These are phyloP conservation scores for Pinctada fucata DNA, from an alignment of 2,888 invertebrate genomes.

Conservation along the genomic window DNA sequence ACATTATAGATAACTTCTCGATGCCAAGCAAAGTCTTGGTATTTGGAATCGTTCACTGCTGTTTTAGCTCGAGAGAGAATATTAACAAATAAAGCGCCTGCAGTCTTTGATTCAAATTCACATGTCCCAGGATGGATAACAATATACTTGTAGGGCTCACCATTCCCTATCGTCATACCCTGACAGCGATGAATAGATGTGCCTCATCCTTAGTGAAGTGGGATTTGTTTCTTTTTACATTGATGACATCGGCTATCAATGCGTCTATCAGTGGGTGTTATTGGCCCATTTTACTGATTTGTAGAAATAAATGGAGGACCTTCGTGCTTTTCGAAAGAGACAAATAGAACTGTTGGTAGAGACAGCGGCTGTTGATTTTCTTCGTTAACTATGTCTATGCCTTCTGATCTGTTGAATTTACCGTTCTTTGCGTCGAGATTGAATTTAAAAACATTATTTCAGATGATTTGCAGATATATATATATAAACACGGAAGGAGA, in stretches of 20 bases:
- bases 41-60: conserved; percentile 30
- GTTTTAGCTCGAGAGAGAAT: conserved; percentile 48
- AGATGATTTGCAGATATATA: conserved; percentile 37
- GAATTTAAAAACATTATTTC: conserved; percentile 43
- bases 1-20: conserved; percentile 40
- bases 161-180: conserved; percentile 50
- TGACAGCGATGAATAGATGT: conserved; percentile 51
- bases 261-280: conserved; percentile 42
- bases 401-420: conserved; percentile 42
- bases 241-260: conserved; percentile 44
- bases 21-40: conserved; percentile 50
- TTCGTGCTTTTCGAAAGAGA: too few species aligned
- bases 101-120: conserved; percentile 42
- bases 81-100: conserved; percentile 49
- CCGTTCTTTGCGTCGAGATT: conserved; percentile 38
- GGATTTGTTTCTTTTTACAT: conserved; percentile 46
- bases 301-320: background rate
- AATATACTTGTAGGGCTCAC: conserved; percentile 45
- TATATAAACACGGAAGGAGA: conserved; percentile 14
- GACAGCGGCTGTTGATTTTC: conserved; percentile 30
- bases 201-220: conserved; percentile 48
- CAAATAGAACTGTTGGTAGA: conserved; percentile 38
- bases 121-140: conserved; percentile 46
- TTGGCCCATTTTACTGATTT: conserved; percentile 43
- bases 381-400: conserved; percentile 42